Percentiles rank a stretch among this genome's conserved stretches.
Evolutionary conservation across 2,797 vertebrate genomes (phyloP).

Genomic region (Cyclura pinguis): DNA sequence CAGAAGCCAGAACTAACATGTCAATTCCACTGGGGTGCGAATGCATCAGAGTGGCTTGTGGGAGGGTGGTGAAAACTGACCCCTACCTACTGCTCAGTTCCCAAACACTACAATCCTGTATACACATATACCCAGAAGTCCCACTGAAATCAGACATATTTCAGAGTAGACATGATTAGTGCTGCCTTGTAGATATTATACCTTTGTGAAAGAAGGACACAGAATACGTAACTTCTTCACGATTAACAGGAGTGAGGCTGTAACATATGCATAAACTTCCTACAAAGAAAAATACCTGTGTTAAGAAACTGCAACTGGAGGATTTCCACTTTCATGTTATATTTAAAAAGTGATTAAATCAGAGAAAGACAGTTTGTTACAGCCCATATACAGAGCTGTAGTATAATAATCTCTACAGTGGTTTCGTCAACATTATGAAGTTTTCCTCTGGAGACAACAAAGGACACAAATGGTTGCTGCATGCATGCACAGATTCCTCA

Average conservation of each 20-base stretch:
- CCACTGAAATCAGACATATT: background rate
- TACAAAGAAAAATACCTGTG: slow-evolving; percentile 68
- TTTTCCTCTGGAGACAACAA: background rate
- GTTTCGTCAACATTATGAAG: background rate
- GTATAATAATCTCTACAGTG: background rate
- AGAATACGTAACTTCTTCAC: slow-evolving; percentile 85
- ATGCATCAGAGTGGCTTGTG: too few relatives aligned
- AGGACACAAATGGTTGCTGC: background rate
- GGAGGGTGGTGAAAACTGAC: too few relatives aligned
- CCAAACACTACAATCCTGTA: background rate
- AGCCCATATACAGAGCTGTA: background rate
- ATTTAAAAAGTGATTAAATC: background rate
- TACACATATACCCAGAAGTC: background rate
- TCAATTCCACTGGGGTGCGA: too few relatives aligned
- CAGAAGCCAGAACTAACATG: too few relatives aligned
- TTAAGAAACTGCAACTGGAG: background rate
- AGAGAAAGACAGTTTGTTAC: background rate
- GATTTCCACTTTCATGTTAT: background rate
- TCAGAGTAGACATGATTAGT: background rate
- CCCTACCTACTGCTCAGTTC: background rate
- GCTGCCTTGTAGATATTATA: slow-evolving; percentile 55
- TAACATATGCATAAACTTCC: slow-evolving; percentile 93
- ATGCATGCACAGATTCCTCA: background rate
- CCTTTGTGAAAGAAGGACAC: slow-evolving; percentile 92
- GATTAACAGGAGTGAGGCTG: slow-evolving; percentile 77